Evolutionary conservation across 2,888 invertebrate species (phyloP).

Genomic region (Keiferia lycopersicella): DNA sequence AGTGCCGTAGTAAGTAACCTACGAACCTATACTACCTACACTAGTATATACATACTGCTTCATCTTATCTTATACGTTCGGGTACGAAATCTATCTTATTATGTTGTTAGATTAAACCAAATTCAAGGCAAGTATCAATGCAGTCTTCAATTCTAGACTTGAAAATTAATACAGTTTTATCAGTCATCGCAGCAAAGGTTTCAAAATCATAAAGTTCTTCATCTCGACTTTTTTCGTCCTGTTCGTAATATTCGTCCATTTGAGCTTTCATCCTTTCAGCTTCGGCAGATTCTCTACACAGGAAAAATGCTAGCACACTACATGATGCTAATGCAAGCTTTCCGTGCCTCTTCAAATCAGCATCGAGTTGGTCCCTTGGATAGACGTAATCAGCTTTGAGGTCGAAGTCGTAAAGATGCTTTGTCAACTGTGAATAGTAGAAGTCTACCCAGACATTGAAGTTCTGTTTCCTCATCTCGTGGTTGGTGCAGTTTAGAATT

Average conservation of each 20-base stretch:
- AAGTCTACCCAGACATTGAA: conserved; percentile 26
- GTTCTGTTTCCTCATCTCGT: conserved; percentile 26
- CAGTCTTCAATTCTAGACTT: conserved; percentile 10
- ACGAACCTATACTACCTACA: no score
- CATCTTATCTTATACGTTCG: no score
- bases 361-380: conserved; percentile 25
- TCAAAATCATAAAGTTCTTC: not conserved
- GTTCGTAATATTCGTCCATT: not conserved
- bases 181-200: not conserved
- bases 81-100: no score
- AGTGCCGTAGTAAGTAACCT: no score
- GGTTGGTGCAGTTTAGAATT: conserved; percentile 39
- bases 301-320: not conserved
- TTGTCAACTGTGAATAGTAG: conserved; percentile 15
- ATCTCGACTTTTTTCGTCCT: not conserved
- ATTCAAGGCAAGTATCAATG: conserved; percentile 7
- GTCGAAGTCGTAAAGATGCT: conserved; percentile 16
- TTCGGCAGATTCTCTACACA: conserved; percentile 11
- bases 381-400: conserved; percentile 19
- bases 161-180: not conserved
- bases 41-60: no score
- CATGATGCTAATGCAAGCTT: conserved; percentile 24
- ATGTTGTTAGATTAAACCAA: not conserved
- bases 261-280: conserved; percentile 18
- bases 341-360: conserved; percentile 30